These are phyloP conservation scores for Cervus canadensis DNA, from an alignment of 2,113 vertebrate species.

Conservation along the genomic window DNA sequence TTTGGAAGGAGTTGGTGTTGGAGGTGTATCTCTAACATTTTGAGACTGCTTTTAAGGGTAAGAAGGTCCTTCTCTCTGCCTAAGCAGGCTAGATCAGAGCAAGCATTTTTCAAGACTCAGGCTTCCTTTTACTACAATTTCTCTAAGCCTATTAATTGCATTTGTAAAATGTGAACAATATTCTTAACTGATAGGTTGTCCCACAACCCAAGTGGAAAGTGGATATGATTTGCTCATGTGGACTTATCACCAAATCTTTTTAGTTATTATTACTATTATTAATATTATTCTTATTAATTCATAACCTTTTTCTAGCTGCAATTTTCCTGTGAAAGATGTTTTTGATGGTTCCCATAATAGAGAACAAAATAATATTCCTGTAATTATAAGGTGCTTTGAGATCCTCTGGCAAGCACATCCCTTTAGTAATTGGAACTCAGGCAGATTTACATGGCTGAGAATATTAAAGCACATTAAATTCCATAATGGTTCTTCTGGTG, in stretches of 20 bases:
- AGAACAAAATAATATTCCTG: slow-evolving; percentile 39
- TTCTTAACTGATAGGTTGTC: not conserved
- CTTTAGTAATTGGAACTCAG: not conserved
- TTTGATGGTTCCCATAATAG: slow-evolving; percentile 11
- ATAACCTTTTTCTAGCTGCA: not conserved
- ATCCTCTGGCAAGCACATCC: not conserved
- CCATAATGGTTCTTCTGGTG: not conserved
- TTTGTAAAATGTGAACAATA: not conserved
- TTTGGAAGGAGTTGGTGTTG: rapidly evolving
- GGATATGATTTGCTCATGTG: not conserved
- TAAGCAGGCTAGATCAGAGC: not conserved
- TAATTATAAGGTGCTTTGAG: slow-evolving; percentile 40
- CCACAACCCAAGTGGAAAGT: not conserved
- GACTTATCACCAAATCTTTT: not conserved
- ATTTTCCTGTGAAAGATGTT: slow-evolving; percentile 46
- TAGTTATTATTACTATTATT: not conserved
- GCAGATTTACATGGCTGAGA: not conserved
- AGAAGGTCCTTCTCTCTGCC: rapidly evolving
- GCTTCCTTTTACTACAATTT: not conserved
- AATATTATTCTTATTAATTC: slow-evolving; percentile 29
- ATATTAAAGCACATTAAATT: not conserved
- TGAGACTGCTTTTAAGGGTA: not conserved
- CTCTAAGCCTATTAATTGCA: not conserved
- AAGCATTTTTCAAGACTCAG: not conserved
- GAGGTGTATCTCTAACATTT: rapidly evolving